Evolutionary conservation across 2,113 vertebrate species (phyloP).

Genomic region (Halichoerus grypus): DNA sequence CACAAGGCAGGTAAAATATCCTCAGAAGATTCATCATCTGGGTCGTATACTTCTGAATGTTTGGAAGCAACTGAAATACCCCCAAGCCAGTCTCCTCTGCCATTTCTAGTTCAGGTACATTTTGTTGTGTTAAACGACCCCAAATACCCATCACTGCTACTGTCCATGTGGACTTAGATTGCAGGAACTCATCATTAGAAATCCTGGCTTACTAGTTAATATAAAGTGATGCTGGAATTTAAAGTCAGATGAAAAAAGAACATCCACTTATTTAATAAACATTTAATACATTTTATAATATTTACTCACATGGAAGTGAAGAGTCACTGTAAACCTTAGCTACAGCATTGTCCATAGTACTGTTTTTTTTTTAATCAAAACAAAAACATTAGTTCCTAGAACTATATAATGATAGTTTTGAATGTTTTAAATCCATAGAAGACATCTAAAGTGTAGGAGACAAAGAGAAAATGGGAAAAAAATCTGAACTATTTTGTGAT

Average conservation of each 20-base stretch:
- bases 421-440: conserved; percentile 49
- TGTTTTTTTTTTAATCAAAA: neutral
- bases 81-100: neutral
- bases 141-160: neutral
- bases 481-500: conserved; percentile 57
- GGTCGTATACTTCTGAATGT: neutral
- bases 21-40: neutral
- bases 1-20: neutral
- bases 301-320: neutral
- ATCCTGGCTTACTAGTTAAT: neutral
- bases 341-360: neutral
- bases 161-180: neutral
- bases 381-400: neutral
- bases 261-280: neutral
- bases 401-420: conserved; percentile 43
- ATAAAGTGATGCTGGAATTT: neutral
- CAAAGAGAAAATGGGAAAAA: neutral
- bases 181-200: neutral
- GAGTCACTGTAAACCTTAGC: neutral
- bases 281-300: neutral
- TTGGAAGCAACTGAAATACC: neutral
- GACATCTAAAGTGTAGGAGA: neutral
- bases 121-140: neutral
- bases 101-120: neutral
- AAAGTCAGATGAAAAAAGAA: neutral